These are phyloP conservation scores for Eurytoma californica DNA, from an alignment of 2,888 invertebrate genomes.

Conservation along the genomic window DNA sequence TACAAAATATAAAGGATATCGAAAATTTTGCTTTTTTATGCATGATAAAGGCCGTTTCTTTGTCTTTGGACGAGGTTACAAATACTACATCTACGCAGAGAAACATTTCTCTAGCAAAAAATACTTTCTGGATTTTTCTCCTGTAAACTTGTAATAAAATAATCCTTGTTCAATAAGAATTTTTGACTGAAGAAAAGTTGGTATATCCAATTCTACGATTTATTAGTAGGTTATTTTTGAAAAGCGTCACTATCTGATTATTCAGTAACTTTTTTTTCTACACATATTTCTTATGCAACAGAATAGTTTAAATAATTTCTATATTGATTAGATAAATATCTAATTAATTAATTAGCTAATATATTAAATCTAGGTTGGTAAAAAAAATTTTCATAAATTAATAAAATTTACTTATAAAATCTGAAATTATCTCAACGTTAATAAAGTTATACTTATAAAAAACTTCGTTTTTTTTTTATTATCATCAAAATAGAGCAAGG, in stretches of 20 bases:
- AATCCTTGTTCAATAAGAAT: conserved; percentile 17
- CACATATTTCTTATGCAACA: background rate
- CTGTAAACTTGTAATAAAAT: conserved; percentile 36
- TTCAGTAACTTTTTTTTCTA: background rate
- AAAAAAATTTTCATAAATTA: conserved; percentile 20
- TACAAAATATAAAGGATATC: conserved; percentile 50
- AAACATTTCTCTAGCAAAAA: conserved; percentile 44
- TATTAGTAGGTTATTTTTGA: conserved; percentile 2
- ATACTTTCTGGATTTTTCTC: conserved; percentile 38
- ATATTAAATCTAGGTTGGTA: background rate
- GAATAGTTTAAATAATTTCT: background rate
- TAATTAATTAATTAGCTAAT: conserved; percentile 3
- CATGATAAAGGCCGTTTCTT: conserved; percentile 48
- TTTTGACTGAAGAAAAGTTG: conserved; percentile 14
- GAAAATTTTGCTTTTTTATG: conserved; percentile 38
- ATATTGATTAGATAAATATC: background rate
- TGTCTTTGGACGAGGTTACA: conserved; percentile 46
- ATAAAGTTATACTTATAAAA: conserved; percentile 39
- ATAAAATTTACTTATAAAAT: conserved; percentile 40
- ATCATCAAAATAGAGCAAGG: conserved; percentile 40
- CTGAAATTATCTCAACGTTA: conserved; percentile 30
- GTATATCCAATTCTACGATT: conserved; percentile 9
- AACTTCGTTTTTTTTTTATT: conserved; percentile 21
- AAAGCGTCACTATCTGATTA: background rate
- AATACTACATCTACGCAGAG: conserved; percentile 32